phyloP scores from a whole-genome alignment of 2,888 invertebrate genomes.

The Podabrus alpinus region DNA sequence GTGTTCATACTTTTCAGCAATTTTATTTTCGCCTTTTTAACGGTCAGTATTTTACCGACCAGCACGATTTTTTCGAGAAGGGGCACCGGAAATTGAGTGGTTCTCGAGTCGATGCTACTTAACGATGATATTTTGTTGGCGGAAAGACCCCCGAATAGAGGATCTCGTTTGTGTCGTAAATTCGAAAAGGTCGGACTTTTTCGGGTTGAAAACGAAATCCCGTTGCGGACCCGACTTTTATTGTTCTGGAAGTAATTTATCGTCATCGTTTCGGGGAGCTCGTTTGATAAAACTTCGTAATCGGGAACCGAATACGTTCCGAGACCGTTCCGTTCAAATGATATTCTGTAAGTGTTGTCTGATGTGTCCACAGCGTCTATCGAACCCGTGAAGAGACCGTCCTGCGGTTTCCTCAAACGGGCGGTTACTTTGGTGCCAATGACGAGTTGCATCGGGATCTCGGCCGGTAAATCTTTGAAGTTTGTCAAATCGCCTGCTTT shows the following conservation, averaged over 20 bases:
- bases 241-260: conserved; percentile 82
- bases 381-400: conserved; percentile 86
- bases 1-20: conserved; percentile 85
- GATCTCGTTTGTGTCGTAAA: conserved; percentile 66
- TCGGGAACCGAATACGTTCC: conserved; percentile 96
- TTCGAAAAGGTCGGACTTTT: conserved; percentile 52
- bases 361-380: conserved; percentile 96
- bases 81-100: conserved; percentile 84
- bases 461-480: conserved; percentile 87
- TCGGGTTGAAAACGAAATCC: conserved; percentile 60
- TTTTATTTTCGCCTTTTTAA: conserved; percentile 80
- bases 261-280: conserved; percentile 87
- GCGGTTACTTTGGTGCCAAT: conserved; percentile 95
- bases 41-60: conserved; percentile 81
- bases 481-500: conserved; percentile 77
- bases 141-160: conserved; percentile 65
- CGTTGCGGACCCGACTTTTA: conserved; percentile 69
- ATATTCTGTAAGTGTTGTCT: conserved; percentile 91
- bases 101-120: conserved; percentile 57
- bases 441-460: conserved; percentile 92
- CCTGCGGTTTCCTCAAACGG: conserved; percentile 87
- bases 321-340: conserved; percentile 88
- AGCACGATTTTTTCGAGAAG: conserved; percentile 86
- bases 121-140: conserved; percentile 43
- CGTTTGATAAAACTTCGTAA: conserved; percentile 93